phyloP scores from a whole-genome alignment of 2,113 vertebrate species.

The Mungos mungo region DNA sequence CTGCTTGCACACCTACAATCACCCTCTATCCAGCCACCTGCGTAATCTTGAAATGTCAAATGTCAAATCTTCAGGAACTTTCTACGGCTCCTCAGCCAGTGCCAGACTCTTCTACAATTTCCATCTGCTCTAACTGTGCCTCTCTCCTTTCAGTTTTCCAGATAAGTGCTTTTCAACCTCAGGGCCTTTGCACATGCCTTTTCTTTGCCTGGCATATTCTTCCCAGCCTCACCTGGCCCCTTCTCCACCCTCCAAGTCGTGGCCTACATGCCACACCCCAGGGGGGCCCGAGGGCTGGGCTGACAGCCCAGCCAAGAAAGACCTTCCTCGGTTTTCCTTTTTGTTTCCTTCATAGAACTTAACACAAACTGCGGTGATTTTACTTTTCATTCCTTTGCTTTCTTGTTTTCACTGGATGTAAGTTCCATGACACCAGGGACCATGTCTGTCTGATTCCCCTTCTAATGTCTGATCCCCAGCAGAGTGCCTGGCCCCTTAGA shows the following conservation, averaged over 20 bases:
- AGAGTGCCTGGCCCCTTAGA: background rate
- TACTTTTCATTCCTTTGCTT: background rate
- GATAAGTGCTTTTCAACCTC: background rate
- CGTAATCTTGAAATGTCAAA: background rate
- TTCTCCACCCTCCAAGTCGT: background rate
- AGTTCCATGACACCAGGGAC: background rate
- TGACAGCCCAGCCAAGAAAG: background rate
- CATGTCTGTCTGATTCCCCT: background rate
- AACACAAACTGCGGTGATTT: background rate
- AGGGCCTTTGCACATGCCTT: background rate
- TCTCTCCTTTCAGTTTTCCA: background rate
- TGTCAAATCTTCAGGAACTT: background rate
- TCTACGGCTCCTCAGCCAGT: background rate
- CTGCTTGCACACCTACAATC: background rate
- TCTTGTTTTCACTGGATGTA: background rate
- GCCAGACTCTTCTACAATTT: background rate
- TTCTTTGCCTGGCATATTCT: background rate
- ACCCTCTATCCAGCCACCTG: background rate
- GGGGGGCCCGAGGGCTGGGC: background rate
- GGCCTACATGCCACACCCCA: background rate
- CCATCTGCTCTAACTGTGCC: background rate
- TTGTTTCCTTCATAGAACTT: background rate
- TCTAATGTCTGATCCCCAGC: background rate
- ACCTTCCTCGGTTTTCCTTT: background rate
- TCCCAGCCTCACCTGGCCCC: background rate